A percentile compares a stretch with the other conserved stretches of the same genome.
These are phyloP conservation scores for Micronycteris hirsuta DNA, from an alignment of 2,113 vertebrate species.

Conservation along the genomic window DNA sequence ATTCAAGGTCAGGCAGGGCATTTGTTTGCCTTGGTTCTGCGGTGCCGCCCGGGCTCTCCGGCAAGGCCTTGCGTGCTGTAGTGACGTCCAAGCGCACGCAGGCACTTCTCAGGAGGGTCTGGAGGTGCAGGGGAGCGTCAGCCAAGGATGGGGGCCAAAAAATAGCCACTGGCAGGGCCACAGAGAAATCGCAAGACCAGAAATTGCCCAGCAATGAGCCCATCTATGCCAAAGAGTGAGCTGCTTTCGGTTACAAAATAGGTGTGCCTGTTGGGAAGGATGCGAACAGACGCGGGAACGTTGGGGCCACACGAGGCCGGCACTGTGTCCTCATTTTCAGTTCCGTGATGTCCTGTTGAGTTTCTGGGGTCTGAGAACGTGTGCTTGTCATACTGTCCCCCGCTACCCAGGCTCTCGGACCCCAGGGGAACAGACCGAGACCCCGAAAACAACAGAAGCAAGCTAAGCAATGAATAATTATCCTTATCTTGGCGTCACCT, in stretches of 20 bases:
- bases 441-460: background rate
- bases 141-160: conserved; percentile 38
- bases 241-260: background rate
- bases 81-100: background rate
- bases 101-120: conserved; percentile 9
- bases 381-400: background rate
- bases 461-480: background rate
- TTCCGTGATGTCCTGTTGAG: background rate
- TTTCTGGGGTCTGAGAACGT: background rate
- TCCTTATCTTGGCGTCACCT: background rate
- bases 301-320: rapidly evolving
- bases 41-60: conserved; percentile 12
- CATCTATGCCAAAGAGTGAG: background rate
- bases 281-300: background rate
- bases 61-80: background rate
- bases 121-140: background rate
- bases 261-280: background rate
- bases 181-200: too few relatives aligned
- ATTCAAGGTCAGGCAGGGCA: background rate
- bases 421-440: rapidly evolving
- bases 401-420: background rate
- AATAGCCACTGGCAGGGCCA: conserved; percentile 5
- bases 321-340: background rate
- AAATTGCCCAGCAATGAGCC: background rate
- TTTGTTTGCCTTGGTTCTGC: background rate